Conservation (phyloP, 2,888 invertebrate species). For the Drosophila mulleri region DNA sequence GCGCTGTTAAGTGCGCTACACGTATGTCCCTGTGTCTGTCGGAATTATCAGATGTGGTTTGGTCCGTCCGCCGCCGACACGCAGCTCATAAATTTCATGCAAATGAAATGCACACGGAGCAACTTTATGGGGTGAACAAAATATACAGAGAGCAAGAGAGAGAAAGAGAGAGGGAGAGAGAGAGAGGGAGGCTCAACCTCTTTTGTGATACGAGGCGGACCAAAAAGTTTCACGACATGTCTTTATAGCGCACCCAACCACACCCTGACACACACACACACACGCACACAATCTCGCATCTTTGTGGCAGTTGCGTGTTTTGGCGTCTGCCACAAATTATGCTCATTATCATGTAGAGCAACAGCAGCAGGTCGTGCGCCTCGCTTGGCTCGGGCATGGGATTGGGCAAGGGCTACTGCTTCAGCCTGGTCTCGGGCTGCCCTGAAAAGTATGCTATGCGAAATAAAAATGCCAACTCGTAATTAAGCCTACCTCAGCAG, state of each 20-base stretch:
- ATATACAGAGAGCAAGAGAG: too few relatives aligned
- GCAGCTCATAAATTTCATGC: constrained; percentile 47
- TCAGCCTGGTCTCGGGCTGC: constrained; percentile 10
- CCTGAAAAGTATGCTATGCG: constrained; percentile 64
- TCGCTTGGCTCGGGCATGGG: neutral
- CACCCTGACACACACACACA: constrained; percentile 9
- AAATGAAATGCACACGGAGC: constrained; percentile 56
- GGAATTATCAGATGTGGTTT: constrained; percentile 25
- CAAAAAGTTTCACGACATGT: constrained; percentile 40
- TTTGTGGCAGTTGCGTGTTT: constrained; percentile 27
- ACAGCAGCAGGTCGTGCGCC: neutral
- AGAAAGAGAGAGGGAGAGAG: too few relatives aligned
- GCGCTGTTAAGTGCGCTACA: constrained; percentile 21
- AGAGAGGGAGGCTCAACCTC: neutral
- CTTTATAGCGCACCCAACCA: constrained; percentile 13
- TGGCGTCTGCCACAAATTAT: constrained; percentile 66
- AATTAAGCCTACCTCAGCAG: constrained; percentile 45
- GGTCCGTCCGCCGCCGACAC: neutral
- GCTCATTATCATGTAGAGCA: constrained; percentile 53
- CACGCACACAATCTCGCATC: constrained; percentile 1
- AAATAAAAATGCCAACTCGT: constrained; percentile 43
- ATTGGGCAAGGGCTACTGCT: neutral
- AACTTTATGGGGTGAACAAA: constrained; percentile 41
- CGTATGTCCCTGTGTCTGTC: constrained; percentile 19
- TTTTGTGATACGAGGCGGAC: constrained; percentile 7